A percentile compares a stretch with the other conserved stretches of the same genome.
These are phyloP conservation scores for Chamaea fasciata DNA, from an alignment of 2,113 vertebrate species.

Conservation along the genomic window DNA sequence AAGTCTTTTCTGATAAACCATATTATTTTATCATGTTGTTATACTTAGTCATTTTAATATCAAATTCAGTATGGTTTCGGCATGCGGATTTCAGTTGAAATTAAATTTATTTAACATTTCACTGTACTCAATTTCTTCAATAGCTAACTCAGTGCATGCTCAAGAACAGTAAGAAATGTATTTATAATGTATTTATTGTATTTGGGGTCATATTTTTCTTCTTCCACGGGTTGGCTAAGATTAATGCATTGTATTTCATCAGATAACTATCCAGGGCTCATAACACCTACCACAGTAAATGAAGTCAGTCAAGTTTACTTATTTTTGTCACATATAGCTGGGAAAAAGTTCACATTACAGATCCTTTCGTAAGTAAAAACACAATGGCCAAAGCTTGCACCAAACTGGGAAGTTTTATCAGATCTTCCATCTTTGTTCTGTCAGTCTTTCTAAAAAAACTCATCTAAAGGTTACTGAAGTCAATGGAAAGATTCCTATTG, in stretches of 20 bases:
- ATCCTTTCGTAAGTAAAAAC: not conserved
- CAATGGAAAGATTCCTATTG: slow-evolving; percentile 38
- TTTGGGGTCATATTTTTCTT: not conserved
- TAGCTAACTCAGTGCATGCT: not conserved
- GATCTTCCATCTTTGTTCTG: not conserved
- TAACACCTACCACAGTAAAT: not conserved
- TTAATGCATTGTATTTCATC: not conserved
- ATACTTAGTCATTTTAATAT: not conserved
- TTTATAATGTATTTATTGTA: not conserved
- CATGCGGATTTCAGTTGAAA: not conserved
- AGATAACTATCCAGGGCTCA: not conserved
- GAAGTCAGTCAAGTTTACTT: not conserved
- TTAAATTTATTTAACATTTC: not conserved
- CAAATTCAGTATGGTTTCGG: not conserved
- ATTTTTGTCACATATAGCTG: not conserved
- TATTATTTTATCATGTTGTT: not conserved
- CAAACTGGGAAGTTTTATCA: not conserved
- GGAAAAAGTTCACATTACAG: not conserved
- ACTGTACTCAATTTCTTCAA: not conserved
- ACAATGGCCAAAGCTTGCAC: not conserved
- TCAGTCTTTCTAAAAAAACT: not conserved
- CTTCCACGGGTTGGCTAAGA: not conserved
- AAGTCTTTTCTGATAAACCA: not conserved
- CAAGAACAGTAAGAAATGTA: not conserved
- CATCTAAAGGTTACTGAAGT: slow-evolving; percentile 48